Conservation (phyloP, 2,113 vertebrate species). For the Nipponia nippon region DNA sequence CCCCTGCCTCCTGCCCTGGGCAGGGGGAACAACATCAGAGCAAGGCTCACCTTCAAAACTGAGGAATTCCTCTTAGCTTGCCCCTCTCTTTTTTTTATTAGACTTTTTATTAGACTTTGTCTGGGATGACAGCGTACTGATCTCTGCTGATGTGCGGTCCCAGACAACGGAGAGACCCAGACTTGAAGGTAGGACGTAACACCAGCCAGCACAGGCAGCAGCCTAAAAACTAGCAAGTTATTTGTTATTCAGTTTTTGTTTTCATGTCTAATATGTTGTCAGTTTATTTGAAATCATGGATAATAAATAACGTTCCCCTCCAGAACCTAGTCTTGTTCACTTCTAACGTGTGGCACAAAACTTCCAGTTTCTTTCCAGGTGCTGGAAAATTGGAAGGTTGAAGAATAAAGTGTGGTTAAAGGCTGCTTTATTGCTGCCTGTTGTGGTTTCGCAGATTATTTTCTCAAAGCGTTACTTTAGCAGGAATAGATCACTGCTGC, state of each 20-base stretch:
- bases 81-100: neutral
- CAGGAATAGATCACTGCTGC: neutral
- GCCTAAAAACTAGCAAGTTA: neutral
- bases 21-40: fast-evolving
- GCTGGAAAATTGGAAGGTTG: neutral
- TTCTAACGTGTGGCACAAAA: neutral
- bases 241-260: neutral
- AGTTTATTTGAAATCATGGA: neutral
- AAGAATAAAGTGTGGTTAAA: neutral
- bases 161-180: neutral
- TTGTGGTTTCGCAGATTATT: neutral
- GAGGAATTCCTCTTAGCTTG: neutral
- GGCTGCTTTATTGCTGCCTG: neutral
- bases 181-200: neutral
- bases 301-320: neutral
- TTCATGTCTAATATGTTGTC: neutral
- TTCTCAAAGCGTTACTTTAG: neutral
- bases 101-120: neutral
- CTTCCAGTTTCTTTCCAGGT: neutral
- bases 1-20: neutral
- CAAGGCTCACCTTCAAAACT: neutral
- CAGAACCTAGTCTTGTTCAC: neutral
- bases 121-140: neutral
- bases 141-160: neutral
- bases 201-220: neutral